These are phyloP conservation scores for Etia nguti DNA, from an alignment of 2,113 vertebrate genomes.

Conservation along the genomic window DNA sequence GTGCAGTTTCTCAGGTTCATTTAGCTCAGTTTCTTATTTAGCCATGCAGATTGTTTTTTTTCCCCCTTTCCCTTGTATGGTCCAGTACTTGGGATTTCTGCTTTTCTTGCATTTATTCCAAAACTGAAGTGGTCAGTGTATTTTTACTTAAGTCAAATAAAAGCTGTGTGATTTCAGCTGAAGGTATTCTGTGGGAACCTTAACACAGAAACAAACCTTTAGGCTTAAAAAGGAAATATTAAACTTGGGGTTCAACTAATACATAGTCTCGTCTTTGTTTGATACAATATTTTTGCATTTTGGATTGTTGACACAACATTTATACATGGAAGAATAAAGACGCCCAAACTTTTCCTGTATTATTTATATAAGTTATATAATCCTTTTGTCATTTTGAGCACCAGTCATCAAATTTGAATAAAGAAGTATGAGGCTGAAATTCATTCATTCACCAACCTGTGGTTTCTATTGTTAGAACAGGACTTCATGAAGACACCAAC, in stretches of 20 bases:
- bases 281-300: background rate
- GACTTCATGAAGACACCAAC: background rate
- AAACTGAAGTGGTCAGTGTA: background rate
- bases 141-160: background rate
- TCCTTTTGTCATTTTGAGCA: background rate
- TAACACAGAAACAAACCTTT: background rate
- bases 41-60: background rate
- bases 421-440: background rate
- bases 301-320: background rate
- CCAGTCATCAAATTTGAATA: background rate
- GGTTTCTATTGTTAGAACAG: background rate
- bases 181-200: background rate
- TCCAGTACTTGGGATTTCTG: background rate
- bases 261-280: background rate
- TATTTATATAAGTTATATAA: background rate
- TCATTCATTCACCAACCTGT: background rate
- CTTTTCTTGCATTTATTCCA: background rate
- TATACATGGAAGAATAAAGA: background rate
- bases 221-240: background rate
- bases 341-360: accelerated
- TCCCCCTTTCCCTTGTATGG: background rate
- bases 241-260: background rate
- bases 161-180: background rate
- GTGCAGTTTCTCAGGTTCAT: background rate
- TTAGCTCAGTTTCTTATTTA: background rate